Conservation (phyloP, 2,113 vertebrate species). For the Rhinogobius similis region DNA sequence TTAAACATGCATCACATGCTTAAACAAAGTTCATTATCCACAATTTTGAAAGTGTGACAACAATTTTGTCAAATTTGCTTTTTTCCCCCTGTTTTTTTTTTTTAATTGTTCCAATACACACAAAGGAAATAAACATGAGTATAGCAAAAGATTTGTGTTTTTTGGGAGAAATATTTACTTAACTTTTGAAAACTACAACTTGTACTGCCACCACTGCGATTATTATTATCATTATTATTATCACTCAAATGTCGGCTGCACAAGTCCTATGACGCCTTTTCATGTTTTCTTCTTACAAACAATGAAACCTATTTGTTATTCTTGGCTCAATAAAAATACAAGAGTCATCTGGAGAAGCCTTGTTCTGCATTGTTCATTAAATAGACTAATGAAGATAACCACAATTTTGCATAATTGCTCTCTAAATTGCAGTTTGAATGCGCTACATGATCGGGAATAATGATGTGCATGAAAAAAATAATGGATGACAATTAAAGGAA, state of each 20-base stretch:
- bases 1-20: too few species aligned
- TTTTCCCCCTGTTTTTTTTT: too few species aligned
- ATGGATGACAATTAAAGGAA: background rate
- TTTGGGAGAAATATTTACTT: too few species aligned
- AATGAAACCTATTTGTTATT: slow-evolving; percentile 1
- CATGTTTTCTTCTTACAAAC: background rate
- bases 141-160: too few species aligned
- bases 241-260: too few species aligned
- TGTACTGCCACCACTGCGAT: background rate
- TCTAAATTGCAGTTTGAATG: background rate
- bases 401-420: background rate
- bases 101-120: too few species aligned
- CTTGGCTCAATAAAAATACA: background rate
- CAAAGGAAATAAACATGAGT: too few species aligned
- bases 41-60: too few species aligned
- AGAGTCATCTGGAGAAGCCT: background rate
- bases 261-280: background rate
- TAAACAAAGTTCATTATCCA: too few species aligned
- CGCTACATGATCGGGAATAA: background rate
- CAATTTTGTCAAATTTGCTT: too few species aligned
- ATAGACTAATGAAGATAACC: background rate
- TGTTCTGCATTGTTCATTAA: slow-evolving; percentile 8
- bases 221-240: too few species aligned
- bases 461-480: background rate
- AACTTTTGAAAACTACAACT: background rate